Conservation (phyloP, 2,113 vertebrate species). For the Mormoops blainvillei region DNA sequence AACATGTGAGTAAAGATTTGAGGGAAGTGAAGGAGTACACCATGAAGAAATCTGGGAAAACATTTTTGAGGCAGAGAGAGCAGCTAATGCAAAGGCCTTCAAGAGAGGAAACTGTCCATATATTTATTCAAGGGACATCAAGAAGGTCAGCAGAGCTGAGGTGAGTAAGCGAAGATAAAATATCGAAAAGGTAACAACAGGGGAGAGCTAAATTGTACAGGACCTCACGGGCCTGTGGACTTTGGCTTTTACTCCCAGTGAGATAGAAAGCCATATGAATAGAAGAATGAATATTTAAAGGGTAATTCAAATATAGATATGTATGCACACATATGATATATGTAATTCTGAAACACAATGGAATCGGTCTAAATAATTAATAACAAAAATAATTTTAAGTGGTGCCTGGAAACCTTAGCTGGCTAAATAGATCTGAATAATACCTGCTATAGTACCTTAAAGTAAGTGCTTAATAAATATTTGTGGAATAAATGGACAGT, state of each 20-base stretch:
- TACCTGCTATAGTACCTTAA: background rate
- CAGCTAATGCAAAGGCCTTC: background rate
- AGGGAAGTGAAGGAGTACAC: background rate
- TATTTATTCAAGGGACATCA: background rate
- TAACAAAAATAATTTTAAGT: constrained; percentile 1
- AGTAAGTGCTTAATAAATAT: background rate
- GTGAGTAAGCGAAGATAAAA: background rate
- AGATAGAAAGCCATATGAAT: background rate
- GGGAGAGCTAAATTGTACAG: too few species aligned
- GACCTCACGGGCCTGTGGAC: background rate
- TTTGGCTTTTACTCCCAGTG: background rate
- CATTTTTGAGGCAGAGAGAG: background rate
- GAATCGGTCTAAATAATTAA: background rate
- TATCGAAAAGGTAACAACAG: background rate
- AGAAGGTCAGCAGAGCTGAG: background rate
- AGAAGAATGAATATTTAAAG: background rate
- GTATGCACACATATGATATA: background rate
- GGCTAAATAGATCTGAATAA: background rate
- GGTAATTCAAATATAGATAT: background rate
- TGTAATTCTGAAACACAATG: background rate
- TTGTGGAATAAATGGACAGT: background rate
- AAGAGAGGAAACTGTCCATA: background rate
- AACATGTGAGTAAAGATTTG: background rate
- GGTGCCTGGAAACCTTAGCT: background rate
- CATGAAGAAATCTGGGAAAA: background rate